Evolutionary conservation across 1,140 invertebrate genomes (phyloP).

Genomic region (Parapsyche elsis): DNA sequence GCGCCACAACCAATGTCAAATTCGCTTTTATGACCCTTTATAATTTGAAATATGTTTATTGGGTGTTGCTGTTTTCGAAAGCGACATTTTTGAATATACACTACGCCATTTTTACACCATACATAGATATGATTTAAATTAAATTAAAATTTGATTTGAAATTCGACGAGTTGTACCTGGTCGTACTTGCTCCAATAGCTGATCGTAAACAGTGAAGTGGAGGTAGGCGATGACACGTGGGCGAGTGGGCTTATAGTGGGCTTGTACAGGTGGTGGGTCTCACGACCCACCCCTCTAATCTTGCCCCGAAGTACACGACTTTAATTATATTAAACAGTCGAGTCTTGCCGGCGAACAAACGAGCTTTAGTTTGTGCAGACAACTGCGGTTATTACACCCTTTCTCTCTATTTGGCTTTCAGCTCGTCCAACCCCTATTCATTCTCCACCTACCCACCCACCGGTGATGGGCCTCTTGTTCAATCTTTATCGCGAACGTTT

Average conservation of each 20-base stretch:
- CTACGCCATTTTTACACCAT: too few relatives aligned
- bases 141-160: too few relatives aligned
- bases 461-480: background rate
- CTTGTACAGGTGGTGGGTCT: background rate
- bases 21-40: background rate
- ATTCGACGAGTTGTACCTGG: too few relatives aligned
- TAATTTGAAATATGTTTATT: too few relatives aligned
- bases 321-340: conserved; percentile 28
- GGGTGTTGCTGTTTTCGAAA: too few relatives aligned
- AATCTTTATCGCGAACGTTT: conserved; percentile 7
- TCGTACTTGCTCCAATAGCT: too few relatives aligned
- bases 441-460: background rate
- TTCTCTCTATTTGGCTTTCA: conserved; percentile 7
- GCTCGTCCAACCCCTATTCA: background rate
- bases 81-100: too few relatives aligned
- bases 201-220: too few relatives aligned
- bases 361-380: conserved; percentile 16
- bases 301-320: conserved; percentile 14
- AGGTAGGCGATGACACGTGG: too few relatives aligned
- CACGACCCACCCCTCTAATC: background rate
- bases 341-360: conserved; percentile 18
- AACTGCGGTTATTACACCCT: conserved; percentile 19
- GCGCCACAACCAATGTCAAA: background rate
- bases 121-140: too few relatives aligned
- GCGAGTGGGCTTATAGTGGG: too few relatives aligned